A percentile compares a stretch with the other conserved stretches of the same genome.
These are phyloP conservation scores for Scaptodrosophila latifasciaeformis DNA, from an alignment of 2,888 invertebrate genomes.

Conservation along the genomic window DNA sequence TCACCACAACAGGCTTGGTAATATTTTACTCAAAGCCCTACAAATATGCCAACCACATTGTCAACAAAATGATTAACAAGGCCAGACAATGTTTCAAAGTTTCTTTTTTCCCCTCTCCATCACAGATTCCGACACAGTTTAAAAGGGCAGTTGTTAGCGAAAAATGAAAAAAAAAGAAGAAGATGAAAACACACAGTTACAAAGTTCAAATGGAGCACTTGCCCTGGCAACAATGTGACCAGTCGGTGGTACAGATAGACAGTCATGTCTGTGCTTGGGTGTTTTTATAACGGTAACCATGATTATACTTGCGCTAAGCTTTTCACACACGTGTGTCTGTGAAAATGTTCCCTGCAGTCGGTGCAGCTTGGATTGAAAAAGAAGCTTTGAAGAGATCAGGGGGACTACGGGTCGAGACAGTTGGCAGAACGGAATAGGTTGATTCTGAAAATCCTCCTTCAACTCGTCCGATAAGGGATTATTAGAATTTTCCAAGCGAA, in stretches of 20 bases:
- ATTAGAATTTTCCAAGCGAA: conserved; percentile 67
- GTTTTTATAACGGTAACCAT: too few species aligned
- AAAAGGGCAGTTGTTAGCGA: too few species aligned
- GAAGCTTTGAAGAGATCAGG: background rate
- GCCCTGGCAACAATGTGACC: conserved; percentile 51
- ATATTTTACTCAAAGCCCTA: too few species aligned
- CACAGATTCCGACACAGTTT: too few species aligned
- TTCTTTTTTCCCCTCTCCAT: too few species aligned
- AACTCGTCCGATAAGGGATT: conserved; percentile 60
- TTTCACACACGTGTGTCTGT: background rate
- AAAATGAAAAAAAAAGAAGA: too few species aligned
- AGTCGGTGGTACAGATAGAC: conserved; percentile 17
- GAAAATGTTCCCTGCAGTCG: conserved; percentile 18
- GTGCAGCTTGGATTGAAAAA: conserved; percentile 3
- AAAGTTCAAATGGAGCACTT: conserved; percentile 52
- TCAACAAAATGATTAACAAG: conserved; percentile 47
- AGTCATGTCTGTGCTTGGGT: background rate
- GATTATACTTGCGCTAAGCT: background rate
- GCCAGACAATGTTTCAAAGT: conserved; percentile 33
- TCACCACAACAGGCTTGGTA: too few species aligned
- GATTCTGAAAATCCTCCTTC: too few species aligned
- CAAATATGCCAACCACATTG: too few species aligned
- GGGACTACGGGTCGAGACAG: too few species aligned
- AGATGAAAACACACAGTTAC: too few species aligned
- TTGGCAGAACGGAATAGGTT: too few species aligned